Base-by-base conservation (phyloP, 2,797 vertebrate species). In the Ambastaia sidthimunki region DNA sequence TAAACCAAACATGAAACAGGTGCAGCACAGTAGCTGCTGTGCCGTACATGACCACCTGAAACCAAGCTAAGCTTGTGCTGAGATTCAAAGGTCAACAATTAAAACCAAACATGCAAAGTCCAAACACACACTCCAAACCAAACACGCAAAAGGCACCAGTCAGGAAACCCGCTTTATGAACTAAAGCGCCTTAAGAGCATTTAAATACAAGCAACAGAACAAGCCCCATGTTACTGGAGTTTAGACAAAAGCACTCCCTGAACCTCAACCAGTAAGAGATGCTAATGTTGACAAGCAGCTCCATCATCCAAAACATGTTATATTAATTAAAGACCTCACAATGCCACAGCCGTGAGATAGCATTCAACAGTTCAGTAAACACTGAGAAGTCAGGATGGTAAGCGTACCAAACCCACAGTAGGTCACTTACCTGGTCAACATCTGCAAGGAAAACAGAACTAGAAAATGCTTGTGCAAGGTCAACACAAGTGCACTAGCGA, bases 101-200 rank as follows among this genome's bases (percentile, higher is more conserved):
- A 34, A 37, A 55, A 66, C 50, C 59, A 65, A 71, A 68, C 31
- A 55, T 59, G 68, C 84, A 84, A 81, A 67, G 75, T 67, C 37
- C 44, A 78, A 71, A 78, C 37, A 55, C 80, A 67, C 80, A 65
- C 65, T 62, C 52, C 67, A 78, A 59, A 70, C 66, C 74, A 71
- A 63, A 70, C 74, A 66, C 44, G 34, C 71, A 9, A 15, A 57
- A 79, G 19, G 25, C 10, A 7, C 47, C 59, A 55, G 44, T 55
- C 66, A 23, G 63, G 37, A 48, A 76, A 70, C 62, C 70, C 25
- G 84, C 88, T n/a, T n/a, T 86, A 85, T 83, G 59, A 89, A 77
- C 77, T 82, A 83, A 80, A 82, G 80, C 25, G 13, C 15, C 47
- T 12, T 48, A 12, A 48, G 10, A 48, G 2, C n/a, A 31, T 31